phyloP scores from a whole-genome alignment of 2,113 vertebrate species.

The Lathamus discolor region DNA sequence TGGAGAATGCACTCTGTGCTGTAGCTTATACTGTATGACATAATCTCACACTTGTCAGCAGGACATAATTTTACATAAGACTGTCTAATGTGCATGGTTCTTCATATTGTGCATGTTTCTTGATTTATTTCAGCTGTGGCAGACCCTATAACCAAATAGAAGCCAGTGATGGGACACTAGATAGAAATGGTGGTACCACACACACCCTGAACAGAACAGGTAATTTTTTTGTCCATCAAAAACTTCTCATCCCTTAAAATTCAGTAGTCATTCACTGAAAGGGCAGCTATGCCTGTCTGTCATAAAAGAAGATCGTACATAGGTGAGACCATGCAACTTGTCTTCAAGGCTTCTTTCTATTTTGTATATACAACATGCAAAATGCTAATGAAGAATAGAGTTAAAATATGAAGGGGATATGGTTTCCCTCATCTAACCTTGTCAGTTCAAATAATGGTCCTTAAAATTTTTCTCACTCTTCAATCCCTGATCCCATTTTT shows the following conservation, averaged over 20 bases:
- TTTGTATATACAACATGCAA: background rate
- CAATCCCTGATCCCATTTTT: background rate
- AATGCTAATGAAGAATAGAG: background rate
- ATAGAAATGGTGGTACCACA: constrained; percentile 69
- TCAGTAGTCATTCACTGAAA: background rate
- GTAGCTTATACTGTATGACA: background rate
- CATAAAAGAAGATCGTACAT: background rate
- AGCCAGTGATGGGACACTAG: constrained; percentile 77
- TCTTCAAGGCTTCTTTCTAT: background rate
- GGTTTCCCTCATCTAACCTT: background rate
- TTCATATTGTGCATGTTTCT: background rate
- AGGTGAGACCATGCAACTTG: background rate
- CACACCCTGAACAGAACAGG: constrained; percentile 80
- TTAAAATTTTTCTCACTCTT: background rate
- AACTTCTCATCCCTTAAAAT: background rate
- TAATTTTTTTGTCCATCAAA: constrained; percentile 57
- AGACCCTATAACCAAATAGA: constrained; percentile 84
- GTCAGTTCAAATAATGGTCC: background rate
- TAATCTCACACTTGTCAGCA: background rate
- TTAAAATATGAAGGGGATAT: background rate
- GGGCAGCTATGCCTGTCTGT: background rate
- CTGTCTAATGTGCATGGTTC: background rate
- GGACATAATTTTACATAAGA: background rate
- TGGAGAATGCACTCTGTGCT: background rate
- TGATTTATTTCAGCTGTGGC: constrained; percentile 86